phyloP scores from a whole-genome alignment of 2,113 vertebrate genomes.

The Nicator chloris region DNA sequence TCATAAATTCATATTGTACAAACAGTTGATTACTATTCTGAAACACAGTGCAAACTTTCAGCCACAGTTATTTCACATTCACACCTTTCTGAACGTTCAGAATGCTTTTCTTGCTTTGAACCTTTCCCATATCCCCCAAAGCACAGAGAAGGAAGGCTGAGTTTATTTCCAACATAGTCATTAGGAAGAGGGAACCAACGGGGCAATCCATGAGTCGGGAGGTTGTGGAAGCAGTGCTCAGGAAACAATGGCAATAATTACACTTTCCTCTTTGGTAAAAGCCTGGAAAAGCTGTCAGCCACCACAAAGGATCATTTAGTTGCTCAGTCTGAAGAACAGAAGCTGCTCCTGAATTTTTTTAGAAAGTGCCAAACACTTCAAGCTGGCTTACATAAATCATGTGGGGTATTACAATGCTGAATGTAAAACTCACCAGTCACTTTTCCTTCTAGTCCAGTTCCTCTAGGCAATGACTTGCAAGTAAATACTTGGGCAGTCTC shows the following conservation, averaged over 20 bases:
- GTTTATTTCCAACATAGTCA: background rate
- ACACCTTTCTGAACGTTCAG: background rate
- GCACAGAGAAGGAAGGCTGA: background rate
- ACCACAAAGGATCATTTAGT: background rate
- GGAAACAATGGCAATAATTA: background rate
- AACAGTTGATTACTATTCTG: background rate
- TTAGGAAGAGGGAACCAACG: background rate
- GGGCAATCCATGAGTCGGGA: background rate
- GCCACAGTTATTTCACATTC: background rate
- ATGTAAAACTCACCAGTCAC: background rate
- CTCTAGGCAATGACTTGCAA: background rate
- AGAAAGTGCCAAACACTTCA: background rate
- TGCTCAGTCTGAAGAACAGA: background rate
- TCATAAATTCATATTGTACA: background rate
- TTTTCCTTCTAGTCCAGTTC: background rate
- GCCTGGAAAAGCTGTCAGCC: background rate
- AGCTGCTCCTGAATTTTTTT: background rate
- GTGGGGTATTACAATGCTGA: background rate
- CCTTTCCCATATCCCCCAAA: background rate
- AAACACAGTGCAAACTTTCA: background rate
- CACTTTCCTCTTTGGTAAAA: background rate
- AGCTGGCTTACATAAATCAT: conserved; percentile 6
- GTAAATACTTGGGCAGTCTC: background rate
- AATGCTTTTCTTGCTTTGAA: background rate
- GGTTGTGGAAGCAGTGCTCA: background rate